A percentile compares a stretch with the other conserved stretches of the same genome.
Evolutionary conservation across 2,888 invertebrate genomes (phyloP).

Genomic region (Ditylenchus weischeri): DNA sequence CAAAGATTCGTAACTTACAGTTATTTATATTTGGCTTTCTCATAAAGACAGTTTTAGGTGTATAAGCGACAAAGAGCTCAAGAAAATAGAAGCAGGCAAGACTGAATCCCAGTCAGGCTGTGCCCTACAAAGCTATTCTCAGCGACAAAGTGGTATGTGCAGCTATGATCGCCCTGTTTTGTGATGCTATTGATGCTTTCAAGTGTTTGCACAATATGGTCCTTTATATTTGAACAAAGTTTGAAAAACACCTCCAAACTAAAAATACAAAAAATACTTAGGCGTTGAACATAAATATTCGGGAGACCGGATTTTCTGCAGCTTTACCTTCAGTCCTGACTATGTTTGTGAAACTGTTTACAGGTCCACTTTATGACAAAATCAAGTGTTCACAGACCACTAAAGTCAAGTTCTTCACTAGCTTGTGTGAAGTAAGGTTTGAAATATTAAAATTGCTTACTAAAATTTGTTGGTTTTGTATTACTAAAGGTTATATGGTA

Average conservation of each 20-base stretch:
- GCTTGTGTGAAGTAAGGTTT: neutral
- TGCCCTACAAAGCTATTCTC: conserved; percentile 9
- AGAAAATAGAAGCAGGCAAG: conserved; percentile 1
- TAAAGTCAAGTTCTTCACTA: conserved; percentile 5
- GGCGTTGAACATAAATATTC: conserved; percentile 1
- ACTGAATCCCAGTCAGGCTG: neutral
- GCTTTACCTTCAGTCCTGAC: conserved; percentile 2
- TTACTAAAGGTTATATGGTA: too few species aligned
- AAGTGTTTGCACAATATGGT: conserved; percentile 7
- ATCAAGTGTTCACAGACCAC: neutral
- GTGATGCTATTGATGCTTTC: conserved; percentile 2
- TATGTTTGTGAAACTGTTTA: neutral
- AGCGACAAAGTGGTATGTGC: neutral
- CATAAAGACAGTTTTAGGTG: neutral
- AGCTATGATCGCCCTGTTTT: neutral
- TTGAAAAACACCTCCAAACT: neutral
- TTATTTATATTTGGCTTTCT: too few species aligned
- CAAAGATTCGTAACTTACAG: neutral
- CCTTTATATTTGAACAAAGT: conserved; percentile 8
- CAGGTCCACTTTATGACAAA: conserved; percentile 5
- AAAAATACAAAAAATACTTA: neutral
- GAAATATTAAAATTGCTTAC: neutral
- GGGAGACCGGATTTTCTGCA: conserved; percentile 1
- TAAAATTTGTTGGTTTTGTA: too few species aligned
- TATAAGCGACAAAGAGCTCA: neutral